A percentile compares a stretch with the other conserved stretches of the same genome.
These are phyloP conservation scores for Miniopterus natalensis DNA, from an alignment of 2,113 vertebrate genomes.

Conservation along the genomic window DNA sequence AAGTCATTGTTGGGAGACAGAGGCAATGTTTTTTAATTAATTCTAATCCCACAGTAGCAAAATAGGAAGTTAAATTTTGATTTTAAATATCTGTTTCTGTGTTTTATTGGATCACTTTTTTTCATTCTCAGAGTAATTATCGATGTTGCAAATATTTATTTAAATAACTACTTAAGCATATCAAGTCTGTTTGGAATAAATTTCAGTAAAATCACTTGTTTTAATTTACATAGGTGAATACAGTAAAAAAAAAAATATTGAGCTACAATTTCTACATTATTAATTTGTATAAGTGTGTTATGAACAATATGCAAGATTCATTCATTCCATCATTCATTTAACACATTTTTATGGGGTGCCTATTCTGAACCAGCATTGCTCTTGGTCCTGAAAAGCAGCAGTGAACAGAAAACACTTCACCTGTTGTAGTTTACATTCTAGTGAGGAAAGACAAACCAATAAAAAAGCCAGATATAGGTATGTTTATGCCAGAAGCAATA, in stretches of 20 bases:
- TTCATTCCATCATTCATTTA: not conserved
- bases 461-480: not conserved
- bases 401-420: not conserved
- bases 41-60: not conserved
- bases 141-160: not conserved
- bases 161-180: conserved; percentile 41
- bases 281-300: not conserved
- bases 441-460: not conserved
- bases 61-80: conserved; percentile 23
- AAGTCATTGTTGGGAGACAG: not conserved
- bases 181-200: conserved; percentile 11
- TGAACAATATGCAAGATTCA: not conserved
- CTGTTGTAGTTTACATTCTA: not conserved
- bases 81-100: conserved; percentile 34
- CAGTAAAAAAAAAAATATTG: not conserved
- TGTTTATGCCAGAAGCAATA: not conserved
- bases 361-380: not conserved
- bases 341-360: not conserved
- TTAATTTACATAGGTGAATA: not conserved
- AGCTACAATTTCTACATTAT: not conserved
- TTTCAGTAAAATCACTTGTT: not conserved
- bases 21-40: not conserved
- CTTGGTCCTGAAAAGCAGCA: not conserved
- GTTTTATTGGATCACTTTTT: conserved; percentile 20
- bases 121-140: conserved; percentile 60